Base-by-base conservation (phyloP, 2,113 vertebrate species). In the Bambusicola thoracicus region DNA sequence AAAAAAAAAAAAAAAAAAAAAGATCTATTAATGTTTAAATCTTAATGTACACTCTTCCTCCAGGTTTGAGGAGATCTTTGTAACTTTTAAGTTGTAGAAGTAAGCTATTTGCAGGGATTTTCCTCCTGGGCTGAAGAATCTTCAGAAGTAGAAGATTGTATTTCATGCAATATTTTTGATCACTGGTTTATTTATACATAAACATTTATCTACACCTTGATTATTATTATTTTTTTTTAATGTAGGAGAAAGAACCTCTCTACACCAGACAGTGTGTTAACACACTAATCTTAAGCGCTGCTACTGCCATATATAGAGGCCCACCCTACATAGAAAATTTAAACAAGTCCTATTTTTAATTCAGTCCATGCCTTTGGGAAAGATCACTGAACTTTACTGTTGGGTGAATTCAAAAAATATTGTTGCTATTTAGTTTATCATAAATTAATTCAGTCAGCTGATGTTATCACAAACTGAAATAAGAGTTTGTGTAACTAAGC, bases 381-480 rank as follows among this genome's bases (percentile, higher is more conserved):
- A 75, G 44, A 34, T n/a, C 0, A 0, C 17, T 48, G 40, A 79
- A 83, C 53, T 49, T 56, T 44, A 56, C 29, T 36, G 3, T 36
- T 70, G 40, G 6, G 14, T 70, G 70, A 81, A 68, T 24, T 16
- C 5, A 72, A 85, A 82, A 44, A 48, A 69, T 29, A 65, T 25
- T 61, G 36, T 13, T 59, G 38, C 32, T 79, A 41, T 11, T 24
- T n/a, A 51, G 6, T 34, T 82, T 55, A 58, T n/a, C 2, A 32
- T 8, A 68, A 90, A 40, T 30, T 36, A 78, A 75, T 72, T 70
- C 32, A 13, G 51, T 70, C 62, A 59, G 67, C 8, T 79, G 72
- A 34, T 55, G 68, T 0, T 7, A 76, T 2, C 53, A 16, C 25
- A 41, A n/a, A n/a, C n/a, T n/a, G n/a, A n/a, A n/a, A n/a, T n/a